phyloP scores from a whole-genome alignment of 2,113 vertebrate genomes.

The Scatophagus argus region DNA sequence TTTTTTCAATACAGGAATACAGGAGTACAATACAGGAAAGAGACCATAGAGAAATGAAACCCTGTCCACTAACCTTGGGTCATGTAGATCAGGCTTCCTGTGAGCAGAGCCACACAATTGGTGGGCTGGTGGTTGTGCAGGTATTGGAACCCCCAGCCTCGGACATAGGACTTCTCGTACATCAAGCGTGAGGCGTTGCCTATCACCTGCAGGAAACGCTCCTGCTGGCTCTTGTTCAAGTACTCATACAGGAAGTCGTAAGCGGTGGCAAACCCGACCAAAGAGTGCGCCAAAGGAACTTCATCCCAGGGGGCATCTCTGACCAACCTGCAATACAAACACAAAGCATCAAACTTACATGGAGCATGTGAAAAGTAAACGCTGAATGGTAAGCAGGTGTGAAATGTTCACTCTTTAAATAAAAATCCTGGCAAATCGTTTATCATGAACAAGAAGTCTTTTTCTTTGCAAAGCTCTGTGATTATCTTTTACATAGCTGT shows the following conservation, averaged over 20 bases:
- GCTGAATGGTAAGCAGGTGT: background rate
- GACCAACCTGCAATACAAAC: slow-evolving; percentile 89
- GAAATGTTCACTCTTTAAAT: slow-evolving; percentile 9
- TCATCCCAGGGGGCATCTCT: slow-evolving; percentile 99
- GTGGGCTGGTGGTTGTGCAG: slow-evolving; percentile 99
- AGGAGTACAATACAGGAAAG: no score
- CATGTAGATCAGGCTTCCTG: slow-evolving; percentile 95
- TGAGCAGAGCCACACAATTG: slow-evolving; percentile 97
- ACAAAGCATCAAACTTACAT: background rate
- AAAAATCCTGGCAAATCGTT: slow-evolving; percentile 20
- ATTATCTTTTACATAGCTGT: slow-evolving; percentile 33
- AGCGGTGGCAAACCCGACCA: slow-evolving; percentile 97
- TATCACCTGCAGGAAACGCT: slow-evolving; percentile 95
- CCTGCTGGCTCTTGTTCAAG: slow-evolving; percentile 92
- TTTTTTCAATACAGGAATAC: no score
- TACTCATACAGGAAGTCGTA: slow-evolving; percentile 96
- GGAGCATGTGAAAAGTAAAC: slow-evolving; percentile 9
- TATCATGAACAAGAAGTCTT: background rate
- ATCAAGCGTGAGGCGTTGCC: slow-evolving; percentile 93
- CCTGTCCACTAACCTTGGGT: slow-evolving; percentile 89
- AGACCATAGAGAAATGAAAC: background rate
- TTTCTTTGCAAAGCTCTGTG: slow-evolving; percentile 34
- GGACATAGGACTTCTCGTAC: slow-evolving; percentile 95
- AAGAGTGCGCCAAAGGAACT: slow-evolving; percentile 95
- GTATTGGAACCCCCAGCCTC: slow-evolving; percentile 99